Evolutionary conservation across 2,113 vertebrate genomes (phyloP), one percentile per base, ranked within the genome.

Genomic region (Phycodurus eques): DNA sequence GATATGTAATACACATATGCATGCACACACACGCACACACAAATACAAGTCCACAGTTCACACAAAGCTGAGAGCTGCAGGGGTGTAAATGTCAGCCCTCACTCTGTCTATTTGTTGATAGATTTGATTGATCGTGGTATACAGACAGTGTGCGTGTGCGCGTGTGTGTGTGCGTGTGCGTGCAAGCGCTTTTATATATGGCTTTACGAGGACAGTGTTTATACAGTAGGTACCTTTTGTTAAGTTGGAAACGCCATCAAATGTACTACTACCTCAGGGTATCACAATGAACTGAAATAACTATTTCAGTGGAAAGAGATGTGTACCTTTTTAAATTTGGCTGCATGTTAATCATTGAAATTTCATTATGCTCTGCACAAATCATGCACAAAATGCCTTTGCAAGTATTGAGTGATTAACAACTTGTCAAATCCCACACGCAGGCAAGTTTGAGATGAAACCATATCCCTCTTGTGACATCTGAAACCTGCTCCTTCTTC

Each of bases 71-170:
- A 56, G 76, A 84, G 70, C 82, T 72, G 68, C 80, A 67, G 75
- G 76, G 78, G 75, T 81, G 78, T 84, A 88, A 89, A 87, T 87
- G 82, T 88, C 88, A 86, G 78, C 71, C 68, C 72, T 82, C 81
- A 54, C 76, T 84, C 71, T 85, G 80, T 79, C 72, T 80, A 76
- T 85, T 82, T 82, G 86, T 81, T 80, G 82, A 87, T 83, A 67
- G 74, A 83, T 87, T 68, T 85, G 78, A 90, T 86, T 85, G 85
- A 88, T 86, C 27, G 56, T 51, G 62, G 65, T 57, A 67, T 65
- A 67, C 60, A 44, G 33, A 71, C 8, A 72, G 70, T 49, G 43
- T 72, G 56, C 43, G 46, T 27, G 31, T 57, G 42, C 72, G 59
- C 59, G 42, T 60, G 35, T 64, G 22, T 61, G 61, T 42, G 61